A percentile compares a stretch with the other conserved stretches of the same genome.
Conservation (phyloP, 2,797 vertebrate species). For the Eupleurogrammus muticus region DNA sequence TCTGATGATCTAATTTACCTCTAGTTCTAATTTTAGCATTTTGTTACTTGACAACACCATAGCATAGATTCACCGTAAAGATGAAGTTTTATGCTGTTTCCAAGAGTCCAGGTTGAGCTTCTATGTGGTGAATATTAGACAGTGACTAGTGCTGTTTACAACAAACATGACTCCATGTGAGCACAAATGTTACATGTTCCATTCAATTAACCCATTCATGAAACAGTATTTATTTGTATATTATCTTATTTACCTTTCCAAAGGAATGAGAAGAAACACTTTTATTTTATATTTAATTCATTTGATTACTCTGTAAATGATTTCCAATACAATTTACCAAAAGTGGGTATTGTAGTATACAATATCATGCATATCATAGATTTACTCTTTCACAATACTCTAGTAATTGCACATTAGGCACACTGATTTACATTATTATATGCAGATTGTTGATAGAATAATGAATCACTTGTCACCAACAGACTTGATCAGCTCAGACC, state of each 20-base stretch:
- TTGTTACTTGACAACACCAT: no score
- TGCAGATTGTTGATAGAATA: slow-evolving; percentile 6
- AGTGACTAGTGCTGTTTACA: background rate
- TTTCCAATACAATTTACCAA: background rate
- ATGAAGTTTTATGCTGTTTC: no score
- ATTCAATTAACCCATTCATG: background rate
- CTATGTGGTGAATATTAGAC: background rate
- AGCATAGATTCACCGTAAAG: no score
- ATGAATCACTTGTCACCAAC: slow-evolving; percentile 21
- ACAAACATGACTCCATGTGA: background rate
- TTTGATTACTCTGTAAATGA: no score
- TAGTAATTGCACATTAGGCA: background rate
- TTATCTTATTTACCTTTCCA: background rate
- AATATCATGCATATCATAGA: no score
- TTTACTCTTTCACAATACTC: no score
- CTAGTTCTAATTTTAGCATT: no score
- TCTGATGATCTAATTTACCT: no score
- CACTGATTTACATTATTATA: background rate
- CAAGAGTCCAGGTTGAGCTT: no score
- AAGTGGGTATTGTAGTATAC: no score
- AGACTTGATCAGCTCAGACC: slow-evolving; percentile 42
- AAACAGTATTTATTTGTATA: background rate
- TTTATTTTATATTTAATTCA: background rate
- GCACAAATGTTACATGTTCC: background rate
- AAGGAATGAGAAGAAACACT: background rate